phyloP scores from a whole-genome alignment of 1,140 invertebrate genomes.

The Drosophila chauvacae region DNA sequence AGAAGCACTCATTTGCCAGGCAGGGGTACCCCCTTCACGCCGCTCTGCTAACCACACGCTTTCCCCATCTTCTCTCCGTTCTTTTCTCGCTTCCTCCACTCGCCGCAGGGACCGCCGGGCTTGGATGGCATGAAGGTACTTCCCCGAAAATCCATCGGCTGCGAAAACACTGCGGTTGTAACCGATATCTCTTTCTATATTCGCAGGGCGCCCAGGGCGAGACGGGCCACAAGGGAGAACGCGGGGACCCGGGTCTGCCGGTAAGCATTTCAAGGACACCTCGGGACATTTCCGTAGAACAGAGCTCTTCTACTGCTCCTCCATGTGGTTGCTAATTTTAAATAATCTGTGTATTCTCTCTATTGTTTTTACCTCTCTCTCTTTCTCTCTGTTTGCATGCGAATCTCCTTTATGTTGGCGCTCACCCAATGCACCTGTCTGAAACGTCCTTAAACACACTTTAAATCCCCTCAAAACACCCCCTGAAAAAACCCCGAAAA shows the following conservation, averaged over 20 bases:
- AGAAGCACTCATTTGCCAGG: constrained; percentile 17
- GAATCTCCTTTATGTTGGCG: constrained; percentile 53
- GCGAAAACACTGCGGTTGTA: constrained; percentile 19
- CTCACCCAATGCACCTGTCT: constrained; percentile 47
- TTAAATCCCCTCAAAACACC: constrained; percentile 23
- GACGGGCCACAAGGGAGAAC: constrained; percentile 94
- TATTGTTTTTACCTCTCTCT: constrained; percentile 44
- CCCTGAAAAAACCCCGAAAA: constrained; percentile 3
- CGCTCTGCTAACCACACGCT: constrained; percentile 50
- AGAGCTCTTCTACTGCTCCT: constrained; percentile 41
- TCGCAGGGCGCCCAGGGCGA: constrained; percentile 94
- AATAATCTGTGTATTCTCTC: constrained; percentile 72
- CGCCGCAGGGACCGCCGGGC: constrained; percentile 88
- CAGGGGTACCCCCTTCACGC: constrained; percentile 5
- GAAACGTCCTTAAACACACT: constrained; percentile 18
- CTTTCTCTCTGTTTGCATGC: constrained; percentile 58
- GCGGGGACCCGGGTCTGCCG: constrained; percentile 95
- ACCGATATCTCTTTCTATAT: constrained; percentile 24
- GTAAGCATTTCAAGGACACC: constrained; percentile 85
- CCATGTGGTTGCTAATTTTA: constrained; percentile 74
- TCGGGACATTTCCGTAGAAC: constrained; percentile 18
- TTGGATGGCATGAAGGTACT: constrained; percentile 90
- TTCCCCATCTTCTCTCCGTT: constrained; percentile 21
- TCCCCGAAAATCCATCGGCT: constrained; percentile 45
- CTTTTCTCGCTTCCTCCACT: constrained; percentile 55